Base-by-base conservation (phyloP, 2,113 vertebrate species). In the Gymnorhina tibicen region DNA sequence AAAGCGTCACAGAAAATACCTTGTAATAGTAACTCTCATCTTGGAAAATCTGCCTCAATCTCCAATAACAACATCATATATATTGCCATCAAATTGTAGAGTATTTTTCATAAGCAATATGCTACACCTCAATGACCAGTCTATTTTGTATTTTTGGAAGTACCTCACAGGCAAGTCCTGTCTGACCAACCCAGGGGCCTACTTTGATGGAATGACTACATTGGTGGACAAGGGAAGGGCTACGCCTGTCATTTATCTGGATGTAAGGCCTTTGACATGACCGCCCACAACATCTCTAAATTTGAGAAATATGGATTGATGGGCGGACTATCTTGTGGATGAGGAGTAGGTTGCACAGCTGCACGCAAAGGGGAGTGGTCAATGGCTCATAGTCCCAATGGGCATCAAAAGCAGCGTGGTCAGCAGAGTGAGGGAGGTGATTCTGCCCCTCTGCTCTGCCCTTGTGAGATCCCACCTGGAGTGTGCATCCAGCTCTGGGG, bases 391-490 rank as follows among this genome's bases (percentile, higher is more conserved):
- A 37, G 11, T 50, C 26, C 21, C 11, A 32, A 12, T 1, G 27
- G 7, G 33, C 37, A 44, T 12, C 21, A 4, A 76, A 68, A 76
- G 7, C 17, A 59, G 21, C 0, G 1, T 3, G 62, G 62, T 2
- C 32, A 76, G 53, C 17, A 27, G 44, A 13, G 18, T 0, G 1
- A 42, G 21, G 13, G 62, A 42, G 13, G 10, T 0, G 17, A 76
- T 44, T 37, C 53, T 32, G 6, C 30, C 16, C 7, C 35, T 50
- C 32, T 67, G 37, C 44, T 56, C 30, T 39, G 16, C 20, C 33
- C 11, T 19, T 26, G 27, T 37, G 32, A 68, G 14, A 44, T 4
- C 11, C 9, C 32, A 86, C 4, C 22, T 37, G 42, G 11, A 44
- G 9, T 8, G 14, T 2, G 27, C 33, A 24, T 16, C 9, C 32